These are phyloP conservation scores for Lasiommata megera DNA, from an alignment of 2,888 invertebrate genomes.

Conservation along the genomic window DNA sequence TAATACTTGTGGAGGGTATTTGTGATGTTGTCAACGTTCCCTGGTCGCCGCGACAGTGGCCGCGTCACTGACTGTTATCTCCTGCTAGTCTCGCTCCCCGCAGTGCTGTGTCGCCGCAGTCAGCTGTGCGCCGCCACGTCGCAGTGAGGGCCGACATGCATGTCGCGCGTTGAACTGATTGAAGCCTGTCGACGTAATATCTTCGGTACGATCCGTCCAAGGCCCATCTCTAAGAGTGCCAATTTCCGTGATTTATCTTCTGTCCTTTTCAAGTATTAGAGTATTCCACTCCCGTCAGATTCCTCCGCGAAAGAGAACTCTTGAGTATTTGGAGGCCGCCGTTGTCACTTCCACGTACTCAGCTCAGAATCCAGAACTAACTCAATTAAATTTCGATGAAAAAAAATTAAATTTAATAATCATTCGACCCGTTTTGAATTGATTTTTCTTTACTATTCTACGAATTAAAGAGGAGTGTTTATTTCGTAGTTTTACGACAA, in stretches of 20 bases:
- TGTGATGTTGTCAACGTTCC: too few species aligned
- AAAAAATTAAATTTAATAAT: not conserved
- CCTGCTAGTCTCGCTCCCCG: too few species aligned
- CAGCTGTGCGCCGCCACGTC: too few species aligned
- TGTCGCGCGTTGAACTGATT: not conserved
- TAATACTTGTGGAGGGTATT: too few species aligned
- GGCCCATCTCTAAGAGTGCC: conserved; percentile 41
- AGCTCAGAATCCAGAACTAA: not conserved
- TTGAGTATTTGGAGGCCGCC: not conserved
- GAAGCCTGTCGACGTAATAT: conserved; percentile 36
- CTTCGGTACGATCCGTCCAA: conserved; percentile 65
- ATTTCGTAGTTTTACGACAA: not conserved
- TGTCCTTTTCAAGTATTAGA: conserved; percentile 24
- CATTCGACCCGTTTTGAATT: not conserved
- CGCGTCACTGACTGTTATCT: too few species aligned
- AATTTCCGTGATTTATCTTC: conserved; percentile 26
- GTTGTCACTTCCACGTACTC: not conserved
- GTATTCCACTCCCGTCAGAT: not conserved
- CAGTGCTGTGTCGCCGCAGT: too few species aligned
- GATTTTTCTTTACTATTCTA: not conserved
- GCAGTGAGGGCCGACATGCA: too few species aligned
- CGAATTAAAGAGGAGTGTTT: not conserved
- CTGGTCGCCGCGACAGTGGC: too few species aligned
- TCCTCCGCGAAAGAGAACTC: not conserved
- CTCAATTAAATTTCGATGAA: not conserved